Base-by-base conservation (phyloP, 2,888 invertebrate genomes). In the Drosophila cognata region DNA sequence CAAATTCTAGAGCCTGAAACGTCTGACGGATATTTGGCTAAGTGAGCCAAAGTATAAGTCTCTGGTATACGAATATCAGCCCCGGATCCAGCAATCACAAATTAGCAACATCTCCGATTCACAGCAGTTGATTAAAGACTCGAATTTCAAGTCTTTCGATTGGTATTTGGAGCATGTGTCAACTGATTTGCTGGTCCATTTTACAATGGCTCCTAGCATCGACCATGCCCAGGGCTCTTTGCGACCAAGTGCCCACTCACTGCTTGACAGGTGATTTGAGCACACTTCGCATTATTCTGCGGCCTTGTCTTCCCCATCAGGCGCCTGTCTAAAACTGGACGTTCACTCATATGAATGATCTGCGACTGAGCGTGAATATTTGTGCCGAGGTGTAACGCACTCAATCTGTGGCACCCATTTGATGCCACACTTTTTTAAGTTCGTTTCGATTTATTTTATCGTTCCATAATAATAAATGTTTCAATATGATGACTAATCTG, bases 11-110 rank as follows among this genome's bases (percentile, higher is more conserved):
- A 98, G 98, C 93, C 97, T 97, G 92, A 95, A 96, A 46, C 95
- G 98, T 73, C 98, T 98, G 0, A 98, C 98, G 0, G 97, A 97
- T 89, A 98, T 98, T 8, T 99, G 99, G 99, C 98, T 99, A 98
- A 98, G 99, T 92, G 36, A n/a, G 1, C 16, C 59, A 55, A 98
- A 98, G 89, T 99, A 98, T 92, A 97, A 97, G 1, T 95, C 98
- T 84, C 96, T 95, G 91, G 69, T 99, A 98, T 94, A 93, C 94
- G 79, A 94, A 97, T 1, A 94, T 96, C 96, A 98, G 93, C 92
- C 98, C 55, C 94, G 95, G 0, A 94, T 95, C 77, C 98, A 98
- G 93, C 95, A 94, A 72, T 96, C 94, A 0, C 93, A 98, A 13
- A 33, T 52, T 8, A 43, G 41, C 41, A 56, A 61, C 10, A 25